Base-by-base conservation (phyloP, 1,140 invertebrate species). In the Riptortus pedestris region DNA sequence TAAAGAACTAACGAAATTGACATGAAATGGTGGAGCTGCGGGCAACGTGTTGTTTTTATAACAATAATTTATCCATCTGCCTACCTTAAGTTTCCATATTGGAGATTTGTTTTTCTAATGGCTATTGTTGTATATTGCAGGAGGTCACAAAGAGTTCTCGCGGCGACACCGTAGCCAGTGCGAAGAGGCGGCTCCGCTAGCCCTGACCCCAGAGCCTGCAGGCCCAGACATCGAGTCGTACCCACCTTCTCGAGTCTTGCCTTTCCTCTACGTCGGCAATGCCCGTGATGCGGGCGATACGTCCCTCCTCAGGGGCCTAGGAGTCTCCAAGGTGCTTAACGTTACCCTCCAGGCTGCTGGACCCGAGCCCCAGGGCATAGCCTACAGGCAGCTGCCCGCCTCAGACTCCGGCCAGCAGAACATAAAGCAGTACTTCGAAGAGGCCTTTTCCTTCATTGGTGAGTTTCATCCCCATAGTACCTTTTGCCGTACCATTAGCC, bases 401-500 rank as follows among this genome's bases (percentile, higher is more conserved):
- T 81, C 83, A 26, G 91, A 94, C 78, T 90, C 85, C 47, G 85
- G 87, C 12, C 87, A 91, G 70, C 90, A 93, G 73, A 93, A 94
- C 76, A 83, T 93, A 16, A 88, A 88, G 70, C 90, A 93, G 78
- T 93, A 92, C 79, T 94, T 93, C 76, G 87, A 92, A 72, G 88
- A 92, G 73, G 88, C 91, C 63, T 91, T 87, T 73, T 83, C 89
- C 67, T 94, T 93, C 76, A 94, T 94, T 71, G 91, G 91, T 93
- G 76, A 86, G 84, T 80, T 60, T 60, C 61, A 58, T 65, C 29
- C 16, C n/a, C n/a, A n/a, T n/a, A n/a, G n/a, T n/a, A n/a, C n/a
- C n/a, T n/a, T n/a, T n/a, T n/a, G n/a, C n/a, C 62, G 20, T n/a
- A n/a, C n/a, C n/a, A n/a, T n/a, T n/a, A n/a, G n/a, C n/a, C n/a